phyloP scores from a whole-genome alignment of 2,797 vertebrate species.

The Phoxinus dragarum region DNA sequence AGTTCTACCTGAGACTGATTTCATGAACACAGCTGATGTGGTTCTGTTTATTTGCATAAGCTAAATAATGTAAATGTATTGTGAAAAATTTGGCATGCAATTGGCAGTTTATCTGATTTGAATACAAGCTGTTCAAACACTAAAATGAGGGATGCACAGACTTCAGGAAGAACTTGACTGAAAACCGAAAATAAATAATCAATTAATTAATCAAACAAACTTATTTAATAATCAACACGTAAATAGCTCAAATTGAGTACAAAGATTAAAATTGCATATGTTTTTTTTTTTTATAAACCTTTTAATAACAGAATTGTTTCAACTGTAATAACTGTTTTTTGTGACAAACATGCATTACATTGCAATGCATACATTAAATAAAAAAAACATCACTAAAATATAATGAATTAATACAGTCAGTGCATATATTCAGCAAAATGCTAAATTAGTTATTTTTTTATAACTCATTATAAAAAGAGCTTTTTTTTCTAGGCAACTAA shows the following conservation, averaged over 20 bases:
- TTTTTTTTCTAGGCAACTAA: neutral
- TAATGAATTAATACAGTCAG: neutral
- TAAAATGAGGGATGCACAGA: neutral
- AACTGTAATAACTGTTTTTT: neutral
- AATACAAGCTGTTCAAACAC: neutral
- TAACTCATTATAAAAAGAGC: no score
- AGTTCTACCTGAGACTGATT: neutral
- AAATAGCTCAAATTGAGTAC: neutral
- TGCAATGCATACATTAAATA: neutral
- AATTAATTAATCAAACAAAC: neutral
- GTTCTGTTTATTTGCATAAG: neutral
- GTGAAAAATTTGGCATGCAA: neutral
- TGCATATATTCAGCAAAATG: neutral
- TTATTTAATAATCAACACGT: neutral
- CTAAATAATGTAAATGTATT: neutral
- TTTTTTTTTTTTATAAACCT: neutral
- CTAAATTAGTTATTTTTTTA: no score
- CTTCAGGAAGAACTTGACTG: neutral
- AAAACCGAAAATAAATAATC: neutral
- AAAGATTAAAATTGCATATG: neutral
- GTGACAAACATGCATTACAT: neutral
- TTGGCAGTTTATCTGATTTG: constrained; percentile 27
- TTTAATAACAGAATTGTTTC: neutral
- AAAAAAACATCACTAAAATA: neutral
- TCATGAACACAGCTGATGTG: neutral